Base-by-base conservation (phyloP, 1,140 invertebrate genomes). In the Probaryconus sp. region DNA sequence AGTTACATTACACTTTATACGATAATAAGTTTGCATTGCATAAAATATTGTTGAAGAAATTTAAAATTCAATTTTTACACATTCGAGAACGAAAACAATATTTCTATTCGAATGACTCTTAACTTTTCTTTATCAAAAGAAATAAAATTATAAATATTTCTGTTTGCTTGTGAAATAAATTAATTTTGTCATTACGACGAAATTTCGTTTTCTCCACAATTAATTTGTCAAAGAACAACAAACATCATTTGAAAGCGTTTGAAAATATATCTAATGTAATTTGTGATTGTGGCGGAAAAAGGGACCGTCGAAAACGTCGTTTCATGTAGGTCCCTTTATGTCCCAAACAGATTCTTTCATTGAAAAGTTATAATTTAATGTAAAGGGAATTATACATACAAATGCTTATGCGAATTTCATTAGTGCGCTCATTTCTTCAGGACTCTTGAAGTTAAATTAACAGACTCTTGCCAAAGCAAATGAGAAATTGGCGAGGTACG, bases 401-500 rank as follows among this genome's bases (percentile, higher is more conserved):
- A 74, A 77, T 63, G 67, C 71, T 67, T 65, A 60, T 58, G 43
- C 68, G 68, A 72, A 72, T 77, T 77, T 77, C 74, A 77, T 77
- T 77, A 77, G 68, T 65, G 68, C 68, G 74, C 68, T 77, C 63
- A 60, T 77, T 77, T 77, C 74, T 77, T 61, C 74, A 65, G 48
- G 63, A 69, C 53, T 71, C 63, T 71, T 74, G 70, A 77, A 75
- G 69, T 63, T 71, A 72, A 77, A 77, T 77, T 77, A 72, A 77
- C 68, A 61, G 68, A 69, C 65, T 77, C 68, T 60, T 77, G 69
- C 68, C 64, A 73, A 73, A 73, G 75, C 45, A 69, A 77, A 77
- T 77, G 74, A 69, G 74, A 68, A 77, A 69, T 72, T 72, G 68
- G 58, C 55, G 69, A 65, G 75, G 33, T 69, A 55, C 65, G 69